Conservation (phyloP, 2,888 invertebrate species). For the Auanema freiburgensis region DNA sequence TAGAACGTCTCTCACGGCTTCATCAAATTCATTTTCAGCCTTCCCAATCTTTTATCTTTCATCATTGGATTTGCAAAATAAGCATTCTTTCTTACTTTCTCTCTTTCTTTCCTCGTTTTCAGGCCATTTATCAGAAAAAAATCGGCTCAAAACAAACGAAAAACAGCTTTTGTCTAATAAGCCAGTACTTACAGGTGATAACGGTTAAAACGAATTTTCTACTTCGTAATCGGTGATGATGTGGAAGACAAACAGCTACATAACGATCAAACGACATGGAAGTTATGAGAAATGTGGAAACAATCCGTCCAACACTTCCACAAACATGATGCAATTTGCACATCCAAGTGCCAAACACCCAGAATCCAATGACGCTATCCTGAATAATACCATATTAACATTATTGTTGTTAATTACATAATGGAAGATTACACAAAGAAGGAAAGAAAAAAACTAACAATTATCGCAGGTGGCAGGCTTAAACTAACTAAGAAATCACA, state of each 20-base stretch:
- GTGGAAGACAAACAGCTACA: conserved; percentile 61
- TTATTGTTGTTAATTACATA: neutral
- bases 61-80: no score
- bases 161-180: conserved; percentile 2
- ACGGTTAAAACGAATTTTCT: conserved; percentile 51
- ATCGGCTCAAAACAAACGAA: neutral
- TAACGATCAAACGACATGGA: conserved; percentile 62
- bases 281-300: conserved; percentile 61
- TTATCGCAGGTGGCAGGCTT: conserved; percentile 59
- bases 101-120: neutral
- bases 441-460: conserved; percentile 30
- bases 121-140: neutral
- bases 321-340: conserved; percentile 59
- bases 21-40: no score
- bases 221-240: conserved; percentile 47
- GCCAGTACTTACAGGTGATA: conserved; percentile 37
- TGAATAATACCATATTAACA: conserved; percentile 11
- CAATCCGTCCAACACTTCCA: conserved; percentile 58
- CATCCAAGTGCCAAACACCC: conserved; percentile 59
- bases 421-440: neutral
- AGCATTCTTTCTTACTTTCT: conserved; percentile 1
- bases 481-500: conserved; percentile 60
- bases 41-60: no score
- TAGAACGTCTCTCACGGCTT: no score
- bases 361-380: conserved; percentile 62